Base-by-base conservation (phyloP, 2,888 invertebrate genomes). In the Phyllotreta cruciferae region DNA sequence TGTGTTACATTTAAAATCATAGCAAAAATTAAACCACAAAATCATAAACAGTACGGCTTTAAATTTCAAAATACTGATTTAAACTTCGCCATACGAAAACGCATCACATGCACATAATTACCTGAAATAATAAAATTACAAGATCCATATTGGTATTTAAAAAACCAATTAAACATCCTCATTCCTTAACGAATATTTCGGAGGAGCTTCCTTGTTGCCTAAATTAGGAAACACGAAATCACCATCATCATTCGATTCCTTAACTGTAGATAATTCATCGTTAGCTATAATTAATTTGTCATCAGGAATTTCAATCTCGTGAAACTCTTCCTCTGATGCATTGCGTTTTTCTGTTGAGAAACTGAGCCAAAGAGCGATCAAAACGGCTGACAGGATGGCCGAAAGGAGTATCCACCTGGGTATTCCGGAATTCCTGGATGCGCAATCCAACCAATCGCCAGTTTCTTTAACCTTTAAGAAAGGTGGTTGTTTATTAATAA, bases 301-400 rank as follows among this genome's bases (percentile, higher is more conserved):
- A 54, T 71, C 72, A 39, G 65, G 52, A 24, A 68, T 63, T n/a
- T 70, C 67, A 6, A 57, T 53, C 35, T 65, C 56, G 8, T 60
- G 55, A 24, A 69, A 64, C 3, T 62, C 62, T 35, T 67, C 66
- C 3, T 70, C 71, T 37, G 67, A 67, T 38, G 34, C 58, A 11
- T 62, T 71, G 7, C 71, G 69, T 58, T 73, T 73, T 58, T 78
- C 78, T 14, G 77, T 75, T 0, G 76, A 71, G 56, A 83, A 78
- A 73, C 83, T 83, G 63, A 84, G 71, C 82, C 83, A 83, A 52
- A 84, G 76, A 68, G 83, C 83, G 24, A 83, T 77, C 49, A 83
- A 68, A 54, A 83, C 80, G 14, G 83, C 82, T 35, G 81, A 72
- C 66, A 83, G 73, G 62, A 84, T 78, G 1, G 82, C 77, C 37